Percentiles rank a stretch among this genome's conserved stretches.
Evolutionary conservation across 2,113 vertebrate genomes (phyloP).

Genomic region (Charadrius vociferus): DNA sequence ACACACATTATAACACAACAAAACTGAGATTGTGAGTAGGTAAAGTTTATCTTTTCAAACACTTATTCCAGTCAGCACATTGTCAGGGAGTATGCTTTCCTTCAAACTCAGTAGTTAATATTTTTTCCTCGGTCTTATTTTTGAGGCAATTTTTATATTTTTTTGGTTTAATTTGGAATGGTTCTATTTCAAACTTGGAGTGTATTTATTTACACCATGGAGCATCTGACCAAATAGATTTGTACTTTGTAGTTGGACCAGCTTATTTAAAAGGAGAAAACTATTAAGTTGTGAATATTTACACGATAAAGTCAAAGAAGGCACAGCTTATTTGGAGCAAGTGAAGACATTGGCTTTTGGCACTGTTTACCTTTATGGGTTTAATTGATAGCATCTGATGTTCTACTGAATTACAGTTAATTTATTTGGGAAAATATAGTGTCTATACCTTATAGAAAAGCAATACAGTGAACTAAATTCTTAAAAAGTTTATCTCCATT

Average conservation of each 20-base stretch:
- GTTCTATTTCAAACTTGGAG: neutral
- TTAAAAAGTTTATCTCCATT: neutral
- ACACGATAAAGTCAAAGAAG: neutral
- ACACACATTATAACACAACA: neutral
- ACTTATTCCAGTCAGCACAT: neutral
- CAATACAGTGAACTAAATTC: neutral
- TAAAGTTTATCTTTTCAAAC: neutral
- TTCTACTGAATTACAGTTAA: neutral
- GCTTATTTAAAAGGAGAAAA: slow-evolving; percentile 21
- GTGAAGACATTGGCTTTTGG: neutral
- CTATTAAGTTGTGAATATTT: neutral
- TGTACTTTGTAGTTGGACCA: neutral
- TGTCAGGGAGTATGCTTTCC: neutral
- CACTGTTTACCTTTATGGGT: neutral
- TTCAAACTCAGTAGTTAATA: neutral
- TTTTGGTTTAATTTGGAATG: neutral
- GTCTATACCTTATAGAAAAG: neutral
- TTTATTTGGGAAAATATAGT: neutral
- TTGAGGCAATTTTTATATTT: neutral
- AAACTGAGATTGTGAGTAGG: neutral
- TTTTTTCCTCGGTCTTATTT: slow-evolving; percentile 1
- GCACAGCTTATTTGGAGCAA: neutral
- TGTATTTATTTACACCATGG: neutral
- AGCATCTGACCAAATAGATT: neutral
- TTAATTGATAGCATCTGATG: neutral